Conservation (phyloP, 2,113 vertebrate species). For the Ophthalmolycus amberensis region DNA sequence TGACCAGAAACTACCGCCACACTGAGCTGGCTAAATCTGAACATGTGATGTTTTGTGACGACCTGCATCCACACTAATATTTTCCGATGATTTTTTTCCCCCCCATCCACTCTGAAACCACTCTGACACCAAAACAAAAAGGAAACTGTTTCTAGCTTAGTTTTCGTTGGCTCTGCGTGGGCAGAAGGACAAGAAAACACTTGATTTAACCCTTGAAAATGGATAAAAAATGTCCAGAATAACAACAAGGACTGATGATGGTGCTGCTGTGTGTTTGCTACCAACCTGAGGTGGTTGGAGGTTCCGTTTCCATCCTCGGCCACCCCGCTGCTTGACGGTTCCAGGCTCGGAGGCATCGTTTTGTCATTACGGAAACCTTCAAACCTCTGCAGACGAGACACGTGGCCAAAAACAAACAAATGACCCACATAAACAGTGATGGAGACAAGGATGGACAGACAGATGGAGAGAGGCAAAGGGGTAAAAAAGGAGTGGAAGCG, state of each 20-base stretch:
- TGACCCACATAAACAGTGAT: constrained; percentile 46
- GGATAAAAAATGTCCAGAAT: not conserved
- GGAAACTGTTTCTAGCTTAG: not conserved
- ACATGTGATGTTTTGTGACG: not conserved
- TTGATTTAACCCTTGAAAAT: too few species aligned
- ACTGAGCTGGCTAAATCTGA: not conserved
- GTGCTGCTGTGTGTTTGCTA: not conserved
- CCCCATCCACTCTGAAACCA: not conserved
- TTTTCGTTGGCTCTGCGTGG: not conserved
- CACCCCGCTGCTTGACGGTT: constrained; percentile 90
- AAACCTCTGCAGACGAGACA: constrained; percentile 86
- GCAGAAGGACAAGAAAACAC: not conserved
- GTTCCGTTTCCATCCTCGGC: constrained; percentile 84
- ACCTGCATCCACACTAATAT: not conserved
- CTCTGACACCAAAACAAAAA: not conserved
- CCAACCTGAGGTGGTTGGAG: constrained; percentile 91
- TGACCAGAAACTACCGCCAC: not conserved
- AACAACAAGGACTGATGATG: not conserved
- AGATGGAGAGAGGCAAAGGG: constrained; percentile 48
- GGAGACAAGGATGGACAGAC: constrained; percentile 42
- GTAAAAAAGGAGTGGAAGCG: constrained; percentile 34
- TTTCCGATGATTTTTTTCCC: not conserved
- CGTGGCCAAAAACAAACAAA: constrained; percentile 30
- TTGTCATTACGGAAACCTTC: constrained; percentile 96
- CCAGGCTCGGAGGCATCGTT: constrained; percentile 93